Base-by-base conservation (phyloP, 2,888 invertebrate genomes). In the Coelopa pilipes region DNA sequence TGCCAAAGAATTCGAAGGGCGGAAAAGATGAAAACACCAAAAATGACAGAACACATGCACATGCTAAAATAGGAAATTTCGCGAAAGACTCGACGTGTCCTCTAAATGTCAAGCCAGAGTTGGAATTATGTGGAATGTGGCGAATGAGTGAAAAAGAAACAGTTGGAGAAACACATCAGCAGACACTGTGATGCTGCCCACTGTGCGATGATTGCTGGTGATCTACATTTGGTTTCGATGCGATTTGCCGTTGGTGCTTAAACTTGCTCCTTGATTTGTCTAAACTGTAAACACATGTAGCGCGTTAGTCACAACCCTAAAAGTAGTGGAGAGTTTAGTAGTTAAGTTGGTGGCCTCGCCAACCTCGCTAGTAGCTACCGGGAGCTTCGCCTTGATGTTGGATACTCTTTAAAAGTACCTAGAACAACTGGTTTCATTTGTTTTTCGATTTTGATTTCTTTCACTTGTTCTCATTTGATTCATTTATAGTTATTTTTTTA, bases 231-330 rank as follows among this genome's bases (percentile, higher is more conserved):
- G 34, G 7, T 34, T 34, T 34, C 34, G 34, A 34, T 34, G 7
- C 19, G 57, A 59, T 21, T 59, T 19, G 13, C 4, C 34, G 24
- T 34, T 62, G n/a, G 19, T 62, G 62, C 62, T 24, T 15, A 45
- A 62, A 62, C 9, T 60, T 34, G 24, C 34, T 62, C n/a, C n/a
- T n/a, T n/a, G n/a, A n/a, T n/a, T n/a, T n/a, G n/a, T n/a, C n/a
- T n/a, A n/a, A n/a, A n/a, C n/a, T n/a, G n/a, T n/a, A n/a, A n/a
- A 34, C 34, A 34, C 34, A 34, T 62, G 12, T 71, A 71, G 65
- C 71, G 63, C 71, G 46, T 65, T 65, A 71, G 63, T 71, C 65
- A 66, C 72, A 67, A 72, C 59, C 67, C 72, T 67, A 57, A 72
- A 72, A 72, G 59, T 59, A 72, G 59, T 72, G 24, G 50, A 63